Percentiles rank a stretch among this genome's conserved stretches.
Evolutionary conservation across 1,140 invertebrate species (phyloP).

Genomic region (Bombus pascuorum): DNA sequence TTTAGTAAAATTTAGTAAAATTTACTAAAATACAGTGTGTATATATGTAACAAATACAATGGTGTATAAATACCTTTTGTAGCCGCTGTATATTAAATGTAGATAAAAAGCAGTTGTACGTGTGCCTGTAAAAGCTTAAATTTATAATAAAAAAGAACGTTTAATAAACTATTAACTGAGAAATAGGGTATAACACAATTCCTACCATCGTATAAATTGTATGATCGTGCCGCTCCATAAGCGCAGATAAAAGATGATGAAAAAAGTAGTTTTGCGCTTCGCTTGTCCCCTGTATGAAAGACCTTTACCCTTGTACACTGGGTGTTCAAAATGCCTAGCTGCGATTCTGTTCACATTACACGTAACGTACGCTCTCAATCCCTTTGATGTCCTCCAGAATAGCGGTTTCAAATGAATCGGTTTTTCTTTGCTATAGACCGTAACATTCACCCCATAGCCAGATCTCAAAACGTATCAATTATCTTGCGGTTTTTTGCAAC

Average conservation of each 20-base stretch:
- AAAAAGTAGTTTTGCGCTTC: neutral
- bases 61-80: too few species aligned
- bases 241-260: neutral
- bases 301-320: neutral
- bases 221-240: neutral
- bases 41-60: too few species aligned
- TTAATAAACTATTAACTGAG: neutral
- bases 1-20: too few species aligned
- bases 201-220: neutral
- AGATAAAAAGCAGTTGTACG: neutral
- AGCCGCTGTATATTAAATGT: neutral
- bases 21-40: too few species aligned
- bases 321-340: neutral
- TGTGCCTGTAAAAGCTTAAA: neutral
- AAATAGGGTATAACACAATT: neutral
- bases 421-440: neutral
- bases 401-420: conserved; percentile 4
- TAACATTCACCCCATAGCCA: neutral
- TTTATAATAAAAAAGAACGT: neutral
- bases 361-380: neutral
- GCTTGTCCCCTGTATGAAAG: neutral
- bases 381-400: neutral
- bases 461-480: too few species aligned
- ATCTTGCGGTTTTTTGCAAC: too few species aligned
- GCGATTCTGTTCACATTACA: neutral